phyloP scores from a whole-genome alignment of 2,888 invertebrate genomes.

The Craniophora ligustri region DNA sequence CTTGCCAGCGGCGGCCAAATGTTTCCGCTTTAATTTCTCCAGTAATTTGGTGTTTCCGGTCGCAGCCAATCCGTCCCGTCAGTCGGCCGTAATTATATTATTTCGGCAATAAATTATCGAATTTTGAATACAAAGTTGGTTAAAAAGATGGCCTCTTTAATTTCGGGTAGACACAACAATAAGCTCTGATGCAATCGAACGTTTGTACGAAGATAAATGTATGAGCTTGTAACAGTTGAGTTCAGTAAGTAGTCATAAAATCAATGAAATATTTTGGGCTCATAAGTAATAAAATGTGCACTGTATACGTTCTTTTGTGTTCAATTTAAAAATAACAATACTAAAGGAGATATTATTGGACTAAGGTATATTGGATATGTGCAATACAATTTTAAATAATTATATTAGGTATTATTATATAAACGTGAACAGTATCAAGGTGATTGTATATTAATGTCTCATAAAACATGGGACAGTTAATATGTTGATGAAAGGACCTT shows the following conservation, averaged over 20 bases:
- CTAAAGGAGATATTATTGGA: too few species aligned
- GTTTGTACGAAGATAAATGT: slow-evolving; percentile 48
- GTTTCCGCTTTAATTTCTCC: slow-evolving; percentile 89
- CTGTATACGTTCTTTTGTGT: slow-evolving; percentile 10
- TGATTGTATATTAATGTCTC: too few species aligned
- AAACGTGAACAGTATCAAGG: too few species aligned
- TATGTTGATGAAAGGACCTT: too few species aligned
- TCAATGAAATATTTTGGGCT: slow-evolving; percentile 24
- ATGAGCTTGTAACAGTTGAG: slow-evolving; percentile 13
- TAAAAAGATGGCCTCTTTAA: slow-evolving; percentile 79
- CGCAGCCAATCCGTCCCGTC: slow-evolving; percentile 86
- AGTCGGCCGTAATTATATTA: slow-evolving; percentile 87
- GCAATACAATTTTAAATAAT: too few species aligned
- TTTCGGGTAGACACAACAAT: slow-evolving; percentile 79
- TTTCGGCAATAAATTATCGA: slow-evolving; percentile 89
- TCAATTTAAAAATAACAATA: slow-evolving; percentile 4
- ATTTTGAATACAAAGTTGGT: slow-evolving; percentile 85
- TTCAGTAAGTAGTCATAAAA: slow-evolving; percentile 33
- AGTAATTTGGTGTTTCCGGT: slow-evolving; percentile 87
- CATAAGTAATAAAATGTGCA: slow-evolving; percentile 15
- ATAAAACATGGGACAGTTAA: too few species aligned
- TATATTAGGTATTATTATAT: too few species aligned
- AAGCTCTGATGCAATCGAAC: slow-evolving; percentile 54
- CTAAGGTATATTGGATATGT: too few species aligned
- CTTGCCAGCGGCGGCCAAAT: slow-evolving; percentile 88